Percentiles rank a stretch among this genome's conserved stretches.
phyloP scores from a whole-genome alignment of 2,888 invertebrate genomes.

The Latrodectus elegans region DNA sequence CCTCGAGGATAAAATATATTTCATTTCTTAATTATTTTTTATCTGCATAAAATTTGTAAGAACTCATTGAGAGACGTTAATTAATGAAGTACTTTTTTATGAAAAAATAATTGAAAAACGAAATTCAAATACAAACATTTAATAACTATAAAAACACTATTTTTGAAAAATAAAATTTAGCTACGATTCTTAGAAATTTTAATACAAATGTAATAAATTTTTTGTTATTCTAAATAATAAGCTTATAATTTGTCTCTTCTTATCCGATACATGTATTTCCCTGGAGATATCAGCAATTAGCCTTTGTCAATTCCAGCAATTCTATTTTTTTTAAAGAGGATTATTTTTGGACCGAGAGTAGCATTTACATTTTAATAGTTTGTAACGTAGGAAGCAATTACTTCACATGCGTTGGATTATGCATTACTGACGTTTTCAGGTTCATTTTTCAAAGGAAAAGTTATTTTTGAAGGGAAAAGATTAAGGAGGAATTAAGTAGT shows the following conservation, averaged over 20 bases:
- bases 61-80: too few relatives aligned
- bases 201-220: background rate
- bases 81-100: too few relatives aligned
- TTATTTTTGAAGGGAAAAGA: background rate
- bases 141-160: too few relatives aligned
- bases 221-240: background rate
- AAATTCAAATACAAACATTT: too few relatives aligned
- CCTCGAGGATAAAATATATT: too few relatives aligned
- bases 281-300: background rate
- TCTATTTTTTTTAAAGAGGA: background rate
- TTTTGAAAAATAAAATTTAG: too few relatives aligned
- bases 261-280: background rate
- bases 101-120: too few relatives aligned
- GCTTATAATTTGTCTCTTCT: background rate
- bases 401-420: background rate
- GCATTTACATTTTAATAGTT: background rate
- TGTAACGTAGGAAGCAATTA: background rate
- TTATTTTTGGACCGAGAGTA: background rate
- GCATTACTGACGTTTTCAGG: background rate
- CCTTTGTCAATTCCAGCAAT: background rate
- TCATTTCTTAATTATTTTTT: too few relatives aligned
- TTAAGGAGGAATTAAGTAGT: too few relatives aligned
- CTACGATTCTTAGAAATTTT: too few relatives aligned
- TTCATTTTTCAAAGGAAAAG: background rate
- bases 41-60: too few relatives aligned